Percentiles rank a stretch among this genome's conserved stretches.
phyloP scores from a whole-genome alignment of 1,140 invertebrate species.

The Trinorchestia longiramus region DNA sequence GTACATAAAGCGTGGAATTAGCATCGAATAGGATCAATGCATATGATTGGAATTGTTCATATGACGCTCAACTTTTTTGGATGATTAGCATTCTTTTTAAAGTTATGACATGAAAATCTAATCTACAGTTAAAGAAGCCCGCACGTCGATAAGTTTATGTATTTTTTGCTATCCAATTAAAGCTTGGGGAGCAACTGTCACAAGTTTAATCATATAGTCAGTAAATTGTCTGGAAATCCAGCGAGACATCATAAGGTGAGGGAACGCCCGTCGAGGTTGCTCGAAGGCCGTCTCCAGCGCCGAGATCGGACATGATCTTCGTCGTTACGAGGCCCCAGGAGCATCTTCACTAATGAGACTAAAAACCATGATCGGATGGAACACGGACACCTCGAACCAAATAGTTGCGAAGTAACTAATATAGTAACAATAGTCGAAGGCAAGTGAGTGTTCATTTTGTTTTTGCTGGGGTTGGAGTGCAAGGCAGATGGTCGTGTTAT shows the following conservation, averaged over 20 bases:
- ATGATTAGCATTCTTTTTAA: background rate
- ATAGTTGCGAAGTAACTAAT: background rate
- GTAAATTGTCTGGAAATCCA: background rate
- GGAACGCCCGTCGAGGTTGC: background rate
- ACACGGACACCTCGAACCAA: background rate
- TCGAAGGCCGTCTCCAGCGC: background rate
- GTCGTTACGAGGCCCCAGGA: background rate
- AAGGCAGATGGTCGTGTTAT: background rate
- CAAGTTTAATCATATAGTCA: background rate
- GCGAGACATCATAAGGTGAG: background rate
- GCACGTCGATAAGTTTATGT: background rate
- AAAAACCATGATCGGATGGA: background rate
- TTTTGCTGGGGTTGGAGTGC: background rate
- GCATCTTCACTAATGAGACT: constrained; percentile 7
- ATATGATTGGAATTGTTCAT: background rate
- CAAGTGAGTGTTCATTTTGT: background rate
- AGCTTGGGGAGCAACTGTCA: background rate
- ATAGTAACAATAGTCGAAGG: background rate
- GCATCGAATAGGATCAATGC: no score
- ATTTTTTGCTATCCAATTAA: background rate
- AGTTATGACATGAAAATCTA: background rate
- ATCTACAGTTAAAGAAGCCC: background rate
- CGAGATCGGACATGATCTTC: no score
- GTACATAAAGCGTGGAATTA: no score
- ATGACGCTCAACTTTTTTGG: background rate